phyloP scores from a whole-genome alignment of 1,140 invertebrate species.

The Anagrus nilaparvatae region DNA sequence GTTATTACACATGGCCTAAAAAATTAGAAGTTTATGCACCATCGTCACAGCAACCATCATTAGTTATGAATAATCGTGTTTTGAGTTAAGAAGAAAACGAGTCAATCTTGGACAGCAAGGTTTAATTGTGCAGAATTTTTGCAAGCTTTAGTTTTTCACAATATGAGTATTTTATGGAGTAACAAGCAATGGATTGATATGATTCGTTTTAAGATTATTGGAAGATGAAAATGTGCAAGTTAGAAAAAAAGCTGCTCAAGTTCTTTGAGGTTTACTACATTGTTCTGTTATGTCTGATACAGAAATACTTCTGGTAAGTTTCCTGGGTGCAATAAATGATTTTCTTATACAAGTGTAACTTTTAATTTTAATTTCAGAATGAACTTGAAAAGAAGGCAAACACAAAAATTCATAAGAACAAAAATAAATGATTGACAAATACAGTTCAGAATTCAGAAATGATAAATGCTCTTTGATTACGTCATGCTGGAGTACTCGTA shows the following conservation, averaged over 20 bases:
- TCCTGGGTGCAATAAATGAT: not conserved
- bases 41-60: slow-evolving; percentile 47
- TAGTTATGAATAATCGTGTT: slow-evolving; percentile 41
- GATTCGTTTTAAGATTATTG: slow-evolving; percentile 54
- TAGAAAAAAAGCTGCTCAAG: slow-evolving; percentile 66
- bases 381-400: slow-evolving; percentile 44
- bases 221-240: slow-evolving; percentile 66
- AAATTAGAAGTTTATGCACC: slow-evolving; percentile 52
- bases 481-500: slow-evolving; percentile 78
- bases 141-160: slow-evolving; percentile 74
- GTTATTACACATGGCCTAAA: slow-evolving; percentile 78
- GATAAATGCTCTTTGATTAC: slow-evolving; percentile 38
- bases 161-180: slow-evolving; percentile 62
- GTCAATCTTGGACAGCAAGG: slow-evolving; percentile 68
- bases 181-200: slow-evolving; percentile 42
- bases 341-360: slow-evolving; percentile 33
- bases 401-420: slow-evolving; percentile 40
- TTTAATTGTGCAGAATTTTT: slow-evolving; percentile 62
- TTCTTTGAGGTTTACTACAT: slow-evolving; percentile 78
- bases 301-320: slow-evolving; percentile 44
- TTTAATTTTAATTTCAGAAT: slow-evolving; percentile 43
- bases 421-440: slow-evolving; percentile 44
- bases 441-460: slow-evolving; percentile 31
- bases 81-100: slow-evolving; percentile 50
- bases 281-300: slow-evolving; percentile 62